phyloP scores from a whole-genome alignment of 2,888 invertebrate species.

The Nowickia ferox region DNA sequence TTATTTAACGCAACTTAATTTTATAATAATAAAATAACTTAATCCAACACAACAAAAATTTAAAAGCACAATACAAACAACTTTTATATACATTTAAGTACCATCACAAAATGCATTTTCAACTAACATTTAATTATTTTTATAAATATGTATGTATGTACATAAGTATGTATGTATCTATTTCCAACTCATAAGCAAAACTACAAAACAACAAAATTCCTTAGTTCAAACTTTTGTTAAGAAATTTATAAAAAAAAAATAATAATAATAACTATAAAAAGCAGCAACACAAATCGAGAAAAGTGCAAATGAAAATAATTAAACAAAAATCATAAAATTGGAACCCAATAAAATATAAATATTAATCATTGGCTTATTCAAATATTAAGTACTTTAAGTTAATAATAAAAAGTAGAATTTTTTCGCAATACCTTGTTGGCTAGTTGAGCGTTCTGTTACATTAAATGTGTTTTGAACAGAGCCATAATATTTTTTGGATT shows the following conservation, averaged over 20 bases:
- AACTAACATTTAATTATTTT: constrained; percentile 47
- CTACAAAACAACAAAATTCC: constrained; percentile 52
- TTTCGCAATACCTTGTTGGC: constrained; percentile 82
- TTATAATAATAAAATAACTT: no score
- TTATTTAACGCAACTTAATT: no score
- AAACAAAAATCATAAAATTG: constrained; percentile 53
- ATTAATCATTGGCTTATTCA: constrained; percentile 39
- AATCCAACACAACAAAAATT: no score
- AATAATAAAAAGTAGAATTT: constrained; percentile 68
- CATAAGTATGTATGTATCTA: background rate
- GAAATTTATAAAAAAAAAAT: constrained; percentile 9
- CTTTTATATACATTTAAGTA: background rate
- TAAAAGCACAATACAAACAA: no score
- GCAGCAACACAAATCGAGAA: constrained; percentile 57
- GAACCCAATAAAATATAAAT: constrained; percentile 31
- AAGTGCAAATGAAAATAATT: constrained; percentile 59
- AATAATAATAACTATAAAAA: constrained; percentile 73
- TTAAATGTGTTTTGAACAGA: constrained; percentile 68
- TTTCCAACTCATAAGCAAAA: constrained; percentile 41
- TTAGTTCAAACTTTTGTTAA: constrained; percentile 18
- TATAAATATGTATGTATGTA: background rate
- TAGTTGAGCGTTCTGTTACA: constrained; percentile 82
- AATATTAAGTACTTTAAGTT: constrained; percentile 52
- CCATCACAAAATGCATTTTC: constrained; percentile 1
- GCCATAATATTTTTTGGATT: constrained; percentile 50